Evolutionary conservation across 2,113 vertebrate genomes (phyloP), one percentile per base, ranked within the genome.

Genomic region (Cephalopholis sonnerati): DNA sequence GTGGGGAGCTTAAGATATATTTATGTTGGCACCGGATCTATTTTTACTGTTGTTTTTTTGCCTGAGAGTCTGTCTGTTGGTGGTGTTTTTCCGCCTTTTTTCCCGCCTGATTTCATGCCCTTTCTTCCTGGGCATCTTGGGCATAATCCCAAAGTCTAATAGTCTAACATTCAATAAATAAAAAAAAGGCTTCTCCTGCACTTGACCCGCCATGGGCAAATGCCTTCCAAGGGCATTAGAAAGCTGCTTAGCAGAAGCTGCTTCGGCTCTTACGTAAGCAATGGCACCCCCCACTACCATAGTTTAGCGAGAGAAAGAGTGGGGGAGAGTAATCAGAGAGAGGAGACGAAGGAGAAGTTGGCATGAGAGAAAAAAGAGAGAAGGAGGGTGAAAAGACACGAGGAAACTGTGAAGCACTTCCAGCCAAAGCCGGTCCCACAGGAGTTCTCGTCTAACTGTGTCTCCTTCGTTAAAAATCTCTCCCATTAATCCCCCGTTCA

Each of bases 161-260:
- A 86, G 80, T 82, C 77, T 84, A 73, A 76, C 86, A 83, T 91
- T 83, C 88, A 90, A 85, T 91, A 90, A 82, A 87, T 83, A 16
- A 18, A 39, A 77, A 63, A 75, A 54, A 44, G 22, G 53, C 69
- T 79, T 87, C 86, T 87, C 80, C 89, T 79, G 78, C 74, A 82
- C 62, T 92, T 92, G 88, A 93, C 93, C 91, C 36, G 79, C 89
- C 77, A 70, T 13, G 53, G 63, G 91, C 87, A 82, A 89, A 83
- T 68, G 79, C 82, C 79, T 82, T 88, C 77, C 92, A 92, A 87
- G 88, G 90, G 83, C 90, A 74, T 83, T 55, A 87, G 73, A 92
- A 94, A 94, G 92, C 92, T 51, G 82, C 90, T 92, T 93, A 93
- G 85, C 77, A 54, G 80, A 89, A 93, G 83, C 92, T 64, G 86